These are phyloP conservation scores for Rhopalosiphum nymphaeae DNA, from an alignment of 2,888 invertebrate species.

Conservation along the genomic window DNA sequence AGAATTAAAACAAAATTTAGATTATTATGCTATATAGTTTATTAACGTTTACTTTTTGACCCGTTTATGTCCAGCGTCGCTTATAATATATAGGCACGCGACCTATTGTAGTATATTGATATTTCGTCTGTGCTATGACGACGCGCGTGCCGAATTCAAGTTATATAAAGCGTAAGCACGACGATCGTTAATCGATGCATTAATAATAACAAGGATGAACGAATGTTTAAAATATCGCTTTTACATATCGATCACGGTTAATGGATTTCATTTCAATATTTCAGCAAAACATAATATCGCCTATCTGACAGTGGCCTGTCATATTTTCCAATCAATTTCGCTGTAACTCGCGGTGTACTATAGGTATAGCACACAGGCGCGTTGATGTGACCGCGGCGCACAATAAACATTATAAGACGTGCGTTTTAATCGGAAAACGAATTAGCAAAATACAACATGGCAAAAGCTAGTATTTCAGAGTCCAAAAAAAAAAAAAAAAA, in stretches of 20 bases:
- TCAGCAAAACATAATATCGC: not conserved
- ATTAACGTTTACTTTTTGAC: not conserved
- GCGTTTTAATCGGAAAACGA: not conserved
- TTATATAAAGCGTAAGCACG: not conserved
- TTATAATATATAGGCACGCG: not conserved
- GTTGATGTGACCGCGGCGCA: not conserved
- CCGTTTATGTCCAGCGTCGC: not conserved
- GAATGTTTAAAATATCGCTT: not conserved
- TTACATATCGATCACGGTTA: not conserved
- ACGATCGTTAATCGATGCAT: not conserved
- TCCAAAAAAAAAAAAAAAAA: not conserved
- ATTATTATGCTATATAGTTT: not conserved
- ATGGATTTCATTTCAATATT: not conserved
- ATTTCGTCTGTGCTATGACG: not conserved
- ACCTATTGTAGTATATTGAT: not conserved
- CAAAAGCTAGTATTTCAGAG: not conserved
- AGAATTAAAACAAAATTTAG: too few relatives aligned
- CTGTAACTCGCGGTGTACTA: not conserved
- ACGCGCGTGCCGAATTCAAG: not conserved
- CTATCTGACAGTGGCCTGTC: not conserved
- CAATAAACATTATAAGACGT: not conserved
- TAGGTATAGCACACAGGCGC: not conserved
- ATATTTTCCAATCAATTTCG: not conserved
- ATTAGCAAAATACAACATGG: not conserved
- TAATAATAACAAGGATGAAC: not conserved